Conservation (phyloP, 2,888 invertebrate species). For the Euphydryas editha region DNA sequence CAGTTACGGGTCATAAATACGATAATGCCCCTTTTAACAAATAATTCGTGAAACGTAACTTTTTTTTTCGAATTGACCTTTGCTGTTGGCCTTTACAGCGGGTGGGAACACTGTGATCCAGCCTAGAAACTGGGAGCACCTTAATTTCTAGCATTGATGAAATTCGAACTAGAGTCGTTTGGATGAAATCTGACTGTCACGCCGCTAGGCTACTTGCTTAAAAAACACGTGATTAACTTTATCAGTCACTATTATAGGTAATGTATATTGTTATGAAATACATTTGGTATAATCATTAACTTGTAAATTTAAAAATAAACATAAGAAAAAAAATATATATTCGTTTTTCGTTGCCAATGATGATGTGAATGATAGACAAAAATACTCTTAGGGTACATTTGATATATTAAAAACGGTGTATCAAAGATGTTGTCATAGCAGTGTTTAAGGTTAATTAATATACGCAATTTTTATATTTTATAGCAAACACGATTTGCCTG, state of each 20-base stretch:
- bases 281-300: no score
- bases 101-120: no score
- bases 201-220: no score
- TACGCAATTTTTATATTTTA: slow-evolving; percentile 17
- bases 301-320: slow-evolving; percentile 1
- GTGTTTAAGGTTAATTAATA: slow-evolving; percentile 7
- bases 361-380: neutral
- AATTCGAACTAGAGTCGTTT: no score
- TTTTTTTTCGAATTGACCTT: no score
- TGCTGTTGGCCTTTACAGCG: no score
- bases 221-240: neutral
- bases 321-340: slow-evolving; percentile 3
- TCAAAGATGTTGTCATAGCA: slow-evolving; percentile 14
- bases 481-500: slow-evolving; percentile 29
- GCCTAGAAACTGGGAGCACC: no score
- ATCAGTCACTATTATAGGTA: neutral
- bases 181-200: no score
- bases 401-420: neutral
- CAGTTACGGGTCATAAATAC: neutral
- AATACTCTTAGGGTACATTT: neutral
- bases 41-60: no score
- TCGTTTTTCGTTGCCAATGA: no score
- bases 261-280: no score
- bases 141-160: no score
- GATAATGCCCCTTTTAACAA: neutral